These are phyloP conservation scores for Microcebus tavaratra DNA, from an alignment of 2,113 vertebrate genomes.

Conservation along the genomic window DNA sequence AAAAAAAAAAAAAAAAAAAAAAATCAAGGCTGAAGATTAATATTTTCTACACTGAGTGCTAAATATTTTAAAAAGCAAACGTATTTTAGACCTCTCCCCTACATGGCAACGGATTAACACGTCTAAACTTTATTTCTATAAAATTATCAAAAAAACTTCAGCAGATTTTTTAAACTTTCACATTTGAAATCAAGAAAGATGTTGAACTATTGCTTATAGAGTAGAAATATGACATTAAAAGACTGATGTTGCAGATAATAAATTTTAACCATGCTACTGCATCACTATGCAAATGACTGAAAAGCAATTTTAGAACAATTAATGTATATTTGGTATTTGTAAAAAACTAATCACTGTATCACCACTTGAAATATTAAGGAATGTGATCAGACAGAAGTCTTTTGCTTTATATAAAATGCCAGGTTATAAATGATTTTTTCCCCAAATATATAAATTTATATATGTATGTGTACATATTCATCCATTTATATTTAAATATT, in stretches of 20 bases:
- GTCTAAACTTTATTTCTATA: constrained; percentile 14
- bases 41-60: constrained; percentile 41
- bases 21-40: constrained; percentile 62
- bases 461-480: neutral
- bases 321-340: neutral
- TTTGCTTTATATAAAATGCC: constrained; percentile 20
- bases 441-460: neutral
- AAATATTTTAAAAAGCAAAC: constrained; percentile 55
- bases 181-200: constrained; percentile 12
- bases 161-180: neutral
- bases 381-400: constrained; percentile 30
- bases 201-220: neutral
- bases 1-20: constrained; percentile 50
- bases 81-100: neutral
- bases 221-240: neutral
- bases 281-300: neutral
- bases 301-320: constrained; percentile 11
- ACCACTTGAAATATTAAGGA: constrained; percentile 18
- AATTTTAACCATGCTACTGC: neutral
- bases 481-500: constrained; percentile 12
- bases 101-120: constrained; percentile 19
- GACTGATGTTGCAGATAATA: neutral
- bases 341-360: constrained; percentile 34
- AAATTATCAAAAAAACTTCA: constrained; percentile 30
- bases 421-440: constrained; percentile 15